Conservation (phyloP, 2,113 vertebrate genomes). For the Genyomyrus donnyi region DNA sequence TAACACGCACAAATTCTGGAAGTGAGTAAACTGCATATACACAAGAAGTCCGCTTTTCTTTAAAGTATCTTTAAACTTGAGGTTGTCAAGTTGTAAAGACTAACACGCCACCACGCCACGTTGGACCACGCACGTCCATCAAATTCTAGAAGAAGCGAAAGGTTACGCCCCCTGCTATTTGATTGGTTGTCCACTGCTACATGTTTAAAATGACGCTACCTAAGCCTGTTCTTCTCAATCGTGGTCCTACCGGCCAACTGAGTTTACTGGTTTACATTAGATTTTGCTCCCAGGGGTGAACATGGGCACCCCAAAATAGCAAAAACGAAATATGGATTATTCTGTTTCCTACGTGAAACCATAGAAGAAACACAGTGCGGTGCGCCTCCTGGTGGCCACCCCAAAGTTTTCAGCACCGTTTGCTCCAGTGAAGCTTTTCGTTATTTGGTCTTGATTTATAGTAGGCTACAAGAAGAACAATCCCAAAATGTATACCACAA, state of each 20-base stretch:
- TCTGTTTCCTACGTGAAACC: neutral
- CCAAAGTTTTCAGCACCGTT: neutral
- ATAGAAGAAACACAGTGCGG: neutral
- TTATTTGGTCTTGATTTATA: neutral
- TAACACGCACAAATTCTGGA: neutral
- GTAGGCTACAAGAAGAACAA: neutral
- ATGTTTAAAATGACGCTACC: neutral
- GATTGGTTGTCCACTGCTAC: neutral
- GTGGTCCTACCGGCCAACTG: neutral
- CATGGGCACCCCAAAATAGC: neutral
- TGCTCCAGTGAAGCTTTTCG: neutral
- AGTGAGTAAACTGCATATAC: neutral
- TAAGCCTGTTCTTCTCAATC: neutral
- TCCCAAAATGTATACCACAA: neutral
- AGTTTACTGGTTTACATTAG: neutral
- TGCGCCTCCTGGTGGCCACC: neutral
- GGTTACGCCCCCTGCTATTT: neutral
- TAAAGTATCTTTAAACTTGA: neutral
- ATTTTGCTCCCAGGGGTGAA: neutral
- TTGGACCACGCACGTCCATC: neutral
- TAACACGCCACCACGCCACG: slow-evolving; percentile 4
- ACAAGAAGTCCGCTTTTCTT: neutral
- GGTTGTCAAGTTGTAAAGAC: neutral
- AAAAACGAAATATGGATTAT: neutral
- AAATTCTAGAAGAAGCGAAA: neutral